Base-by-base conservation (phyloP, 2,888 invertebrate species). In the Sphaerophoria taeniata region DNA sequence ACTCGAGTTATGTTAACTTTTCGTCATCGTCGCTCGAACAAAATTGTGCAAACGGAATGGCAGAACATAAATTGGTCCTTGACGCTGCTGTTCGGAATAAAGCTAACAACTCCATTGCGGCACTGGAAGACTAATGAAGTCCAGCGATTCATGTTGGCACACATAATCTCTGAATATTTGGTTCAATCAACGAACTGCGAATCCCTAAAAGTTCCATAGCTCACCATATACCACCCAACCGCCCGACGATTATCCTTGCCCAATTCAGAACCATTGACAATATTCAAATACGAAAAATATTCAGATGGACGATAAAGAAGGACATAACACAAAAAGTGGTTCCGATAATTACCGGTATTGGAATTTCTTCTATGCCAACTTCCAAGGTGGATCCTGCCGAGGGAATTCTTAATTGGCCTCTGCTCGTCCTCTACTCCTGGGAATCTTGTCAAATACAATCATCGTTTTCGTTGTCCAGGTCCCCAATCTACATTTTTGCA, bases 131-230 rank as follows among this genome's bases (percentile, higher is more conserved):
- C 79, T 84, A 84, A 84, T 84, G 84, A 84, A 79, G 84, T 79
- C 84, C 79, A 76, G 75, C 75, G 74, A 84, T 61, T 75, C 79
- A 36, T 84, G 84, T 84, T 84, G 84, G 84, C 79, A 84, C 79
- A 84, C 78, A 83, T 83, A 78, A 78, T 71, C 74, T 77, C 74
- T 71, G 79, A 84, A 84, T 79, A 79, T 75, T 84, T 84, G 71
- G 75, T 72, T 84, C 84, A 84, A 84, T 84, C 84, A 84, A 84
- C 84, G 84, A 69, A 14, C 11, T 24, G 24, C 33, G 2, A 14
- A 43, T 11, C 3, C 43, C 11, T 9, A 9, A 43, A 43, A 43
- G 11, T 43, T 63, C 33, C 45, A 24, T 39, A 39, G 43, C 43
- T 12, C 43, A 9, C 43, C 43, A 24, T 24, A 24, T 24, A 3